Evolutionary conservation across 2,888 invertebrate species (phyloP).

Genomic region (Pammene aurita): DNA sequence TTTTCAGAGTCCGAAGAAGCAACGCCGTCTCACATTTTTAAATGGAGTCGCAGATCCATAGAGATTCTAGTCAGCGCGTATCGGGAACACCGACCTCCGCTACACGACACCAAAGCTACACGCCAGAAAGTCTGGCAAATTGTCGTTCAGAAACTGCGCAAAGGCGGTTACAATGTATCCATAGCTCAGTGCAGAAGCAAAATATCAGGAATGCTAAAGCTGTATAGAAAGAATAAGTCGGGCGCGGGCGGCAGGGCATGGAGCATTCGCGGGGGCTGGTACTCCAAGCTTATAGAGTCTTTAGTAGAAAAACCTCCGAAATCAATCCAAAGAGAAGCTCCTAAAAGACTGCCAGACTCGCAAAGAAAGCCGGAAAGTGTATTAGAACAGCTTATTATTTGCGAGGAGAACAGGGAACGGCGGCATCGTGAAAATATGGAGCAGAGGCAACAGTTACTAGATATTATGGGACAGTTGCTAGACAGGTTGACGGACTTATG

Average conservation of each 20-base stretch:
- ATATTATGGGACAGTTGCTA: constrained; percentile 20
- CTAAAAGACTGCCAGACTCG: background rate
- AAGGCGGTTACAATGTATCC: constrained; percentile 18
- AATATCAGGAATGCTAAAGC: constrained; percentile 27
- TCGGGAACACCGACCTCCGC: constrained; percentile 12
- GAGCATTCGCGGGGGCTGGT: constrained; percentile 17
- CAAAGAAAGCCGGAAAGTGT: constrained; percentile 9
- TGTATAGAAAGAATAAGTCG: constrained; percentile 18
- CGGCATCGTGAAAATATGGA: constrained; percentile 27
- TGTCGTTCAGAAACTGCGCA: constrained; percentile 22
- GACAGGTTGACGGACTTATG: constrained; percentile 1
- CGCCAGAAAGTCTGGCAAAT: constrained; percentile 23
- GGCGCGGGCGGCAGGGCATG: constrained; percentile 17
- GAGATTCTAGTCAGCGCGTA: constrained; percentile 22
- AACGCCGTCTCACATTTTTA: constrained; percentile 5
- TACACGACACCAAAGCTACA: constrained; percentile 16
- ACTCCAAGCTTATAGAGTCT: constrained; percentile 30
- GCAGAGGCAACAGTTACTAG: constrained; percentile 28
- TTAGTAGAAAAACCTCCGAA: constrained; percentile 19
- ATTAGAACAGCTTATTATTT: constrained; percentile 31
- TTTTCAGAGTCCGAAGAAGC: constrained; percentile 25
- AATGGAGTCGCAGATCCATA: constrained; percentile 24
- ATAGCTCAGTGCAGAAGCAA: constrained; percentile 27
- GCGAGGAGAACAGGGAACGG: constrained; percentile 29
- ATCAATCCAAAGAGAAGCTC: background rate